phyloP scores from a whole-genome alignment of 2,113 vertebrate species.

The Chunga burmeisteri region DNA sequence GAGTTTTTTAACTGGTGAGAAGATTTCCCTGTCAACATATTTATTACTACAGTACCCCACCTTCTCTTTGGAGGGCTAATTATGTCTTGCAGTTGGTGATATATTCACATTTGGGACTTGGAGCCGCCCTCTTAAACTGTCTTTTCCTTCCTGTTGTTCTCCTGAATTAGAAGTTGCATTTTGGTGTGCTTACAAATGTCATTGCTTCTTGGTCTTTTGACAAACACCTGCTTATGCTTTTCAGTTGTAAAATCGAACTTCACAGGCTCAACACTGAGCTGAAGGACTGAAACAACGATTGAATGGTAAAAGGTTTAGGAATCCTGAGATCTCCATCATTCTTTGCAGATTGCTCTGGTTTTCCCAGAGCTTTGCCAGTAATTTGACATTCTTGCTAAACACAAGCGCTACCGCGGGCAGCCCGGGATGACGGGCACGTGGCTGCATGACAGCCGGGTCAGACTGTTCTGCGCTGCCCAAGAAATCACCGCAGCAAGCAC shows the following conservation, averaged over 20 bases:
- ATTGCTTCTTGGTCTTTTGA: background rate
- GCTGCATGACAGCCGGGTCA: background rate
- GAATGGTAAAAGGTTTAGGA: background rate
- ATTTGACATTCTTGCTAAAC: background rate
- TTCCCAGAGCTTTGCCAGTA: background rate
- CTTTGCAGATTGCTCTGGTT: background rate
- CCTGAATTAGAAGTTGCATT: background rate
- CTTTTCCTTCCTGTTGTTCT: background rate
- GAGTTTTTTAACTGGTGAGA: background rate
- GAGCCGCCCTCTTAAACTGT: background rate
- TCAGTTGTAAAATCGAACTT: background rate
- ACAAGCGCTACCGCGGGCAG: background rate
- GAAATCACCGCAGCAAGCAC: accelerated
- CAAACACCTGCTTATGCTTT: background rate
- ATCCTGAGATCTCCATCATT: background rate
- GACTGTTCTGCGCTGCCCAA: background rate
- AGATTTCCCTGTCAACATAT: background rate
- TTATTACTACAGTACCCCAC: background rate
- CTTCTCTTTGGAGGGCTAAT: background rate
- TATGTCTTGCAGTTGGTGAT: background rate
- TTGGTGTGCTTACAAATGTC: background rate
- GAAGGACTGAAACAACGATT: background rate
- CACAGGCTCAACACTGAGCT: background rate
- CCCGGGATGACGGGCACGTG: background rate
- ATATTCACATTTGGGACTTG: background rate